A percentile compares a stretch with the other conserved stretches of the same genome.
These are phyloP conservation scores for Clinocottus analis DNA, from an alignment of 2,113 vertebrate species.

Conservation along the genomic window DNA sequence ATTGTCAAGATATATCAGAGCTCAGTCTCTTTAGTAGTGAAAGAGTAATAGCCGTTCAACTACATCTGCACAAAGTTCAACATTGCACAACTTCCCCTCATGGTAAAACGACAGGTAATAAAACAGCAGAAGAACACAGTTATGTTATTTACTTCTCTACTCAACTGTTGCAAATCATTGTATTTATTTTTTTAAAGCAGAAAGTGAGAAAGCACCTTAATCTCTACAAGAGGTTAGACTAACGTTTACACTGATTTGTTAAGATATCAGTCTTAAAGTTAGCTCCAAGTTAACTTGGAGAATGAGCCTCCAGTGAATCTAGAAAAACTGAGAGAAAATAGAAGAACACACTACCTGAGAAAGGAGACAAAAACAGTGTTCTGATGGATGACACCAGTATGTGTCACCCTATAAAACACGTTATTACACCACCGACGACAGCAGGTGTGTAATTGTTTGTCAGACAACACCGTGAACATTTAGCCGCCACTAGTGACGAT, in stretches of 20 bases:
- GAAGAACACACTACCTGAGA: neutral
- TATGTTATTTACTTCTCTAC: neutral
- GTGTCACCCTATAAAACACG: neutral
- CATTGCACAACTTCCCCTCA: conserved; percentile 33
- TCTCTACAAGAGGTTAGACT: neutral
- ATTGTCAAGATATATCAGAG: neutral
- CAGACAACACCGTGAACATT: neutral
- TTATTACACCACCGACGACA: conserved; percentile 10
- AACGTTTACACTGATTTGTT: conserved; percentile 35
- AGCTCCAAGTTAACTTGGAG: conserved; percentile 4
- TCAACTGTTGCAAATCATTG: neutral
- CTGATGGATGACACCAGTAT: neutral
- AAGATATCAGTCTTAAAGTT: conserved; percentile 22
- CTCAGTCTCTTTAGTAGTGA: conserved; percentile 17
- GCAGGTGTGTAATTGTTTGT: conserved; percentile 39
- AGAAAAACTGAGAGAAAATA: neutral
- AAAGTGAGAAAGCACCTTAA: neutral
- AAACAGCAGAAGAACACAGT: neutral
- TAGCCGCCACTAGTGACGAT: neutral
- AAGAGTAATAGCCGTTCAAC: neutral
- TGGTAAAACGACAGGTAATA: neutral
- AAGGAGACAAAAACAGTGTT: neutral
- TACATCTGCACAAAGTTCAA: conserved; percentile 53
- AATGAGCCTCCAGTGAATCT: neutral
- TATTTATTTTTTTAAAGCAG: neutral